Evolutionary conservation across 2,797 vertebrate genomes (phyloP).

Genomic region (Fringilla coelebs): DNA sequence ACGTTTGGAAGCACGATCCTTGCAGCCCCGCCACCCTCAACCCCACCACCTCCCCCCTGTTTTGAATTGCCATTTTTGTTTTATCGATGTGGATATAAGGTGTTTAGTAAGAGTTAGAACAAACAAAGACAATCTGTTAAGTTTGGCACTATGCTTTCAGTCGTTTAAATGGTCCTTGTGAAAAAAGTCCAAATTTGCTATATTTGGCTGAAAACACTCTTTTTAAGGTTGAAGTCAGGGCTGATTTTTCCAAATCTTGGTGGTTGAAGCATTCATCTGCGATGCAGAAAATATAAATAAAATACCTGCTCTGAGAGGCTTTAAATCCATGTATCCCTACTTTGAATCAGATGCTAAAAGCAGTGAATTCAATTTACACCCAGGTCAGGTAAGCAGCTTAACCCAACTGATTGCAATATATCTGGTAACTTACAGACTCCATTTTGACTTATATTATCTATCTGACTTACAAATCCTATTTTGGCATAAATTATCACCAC

Average conservation of each 20-base stretch:
- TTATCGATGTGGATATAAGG: background rate
- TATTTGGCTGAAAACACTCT: background rate
- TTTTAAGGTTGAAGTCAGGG: background rate
- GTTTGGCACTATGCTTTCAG: background rate
- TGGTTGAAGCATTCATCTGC: background rate
- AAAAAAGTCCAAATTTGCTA: background rate
- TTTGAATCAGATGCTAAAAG: background rate
- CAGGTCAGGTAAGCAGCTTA: background rate
- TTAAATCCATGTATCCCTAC: background rate
- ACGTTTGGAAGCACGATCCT: background rate
- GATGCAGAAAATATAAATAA: background rate
- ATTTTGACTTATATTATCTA: background rate
- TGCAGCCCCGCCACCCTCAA: too few species aligned
- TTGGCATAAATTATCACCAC: background rate
- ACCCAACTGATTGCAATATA: background rate
- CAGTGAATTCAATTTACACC: background rate
- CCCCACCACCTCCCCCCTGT: background rate
- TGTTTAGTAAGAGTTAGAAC: background rate
- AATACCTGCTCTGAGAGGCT: background rate
- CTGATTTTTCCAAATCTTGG: background rate
- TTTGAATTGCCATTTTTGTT: conserved; percentile 41
- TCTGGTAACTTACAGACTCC: background rate
- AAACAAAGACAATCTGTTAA: background rate
- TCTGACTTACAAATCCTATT: background rate
- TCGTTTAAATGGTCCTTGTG: background rate